phyloP scores from a whole-genome alignment of 2,888 invertebrate species.

The Callimorpha dominula region DNA sequence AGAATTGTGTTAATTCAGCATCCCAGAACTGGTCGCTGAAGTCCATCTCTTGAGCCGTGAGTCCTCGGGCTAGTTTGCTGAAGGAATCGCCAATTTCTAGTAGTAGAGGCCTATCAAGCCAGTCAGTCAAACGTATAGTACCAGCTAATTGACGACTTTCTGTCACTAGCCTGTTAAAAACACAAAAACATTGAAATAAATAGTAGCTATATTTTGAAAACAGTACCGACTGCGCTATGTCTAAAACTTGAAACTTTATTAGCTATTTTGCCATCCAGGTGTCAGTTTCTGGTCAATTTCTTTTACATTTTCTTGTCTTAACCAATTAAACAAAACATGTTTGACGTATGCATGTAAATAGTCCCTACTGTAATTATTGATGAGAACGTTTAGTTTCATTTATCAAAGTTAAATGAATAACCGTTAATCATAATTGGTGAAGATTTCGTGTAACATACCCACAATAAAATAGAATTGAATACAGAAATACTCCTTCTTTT shows the following conservation, averaged over 20 bases:
- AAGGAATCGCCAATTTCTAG: slow-evolving; percentile 89
- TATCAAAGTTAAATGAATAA: no score
- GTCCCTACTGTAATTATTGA: no score
- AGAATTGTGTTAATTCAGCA: slow-evolving; percentile 88
- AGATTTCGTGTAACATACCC: neutral
- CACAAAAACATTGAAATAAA: neutral
- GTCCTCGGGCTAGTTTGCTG: slow-evolving; percentile 91
- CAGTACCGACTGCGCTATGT: neutral
- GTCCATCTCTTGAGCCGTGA: slow-evolving; percentile 92
- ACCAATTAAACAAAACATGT: no score
- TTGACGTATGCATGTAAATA: no score
- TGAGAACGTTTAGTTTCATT: no score
- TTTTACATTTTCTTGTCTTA: no score
- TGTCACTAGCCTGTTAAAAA: slow-evolving; percentile 82
- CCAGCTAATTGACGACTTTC: slow-evolving; percentile 85
- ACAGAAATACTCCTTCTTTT: neutral
- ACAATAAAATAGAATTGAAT: neutral
- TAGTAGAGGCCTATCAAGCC: slow-evolving; percentile 89
- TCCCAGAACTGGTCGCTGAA: slow-evolving; percentile 93
- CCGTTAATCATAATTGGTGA: neutral
- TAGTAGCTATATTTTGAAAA: neutral
- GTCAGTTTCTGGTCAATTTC: no score
- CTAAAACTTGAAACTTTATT: no score
- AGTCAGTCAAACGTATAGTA: slow-evolving; percentile 89
- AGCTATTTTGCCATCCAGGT: no score